Conservation (phyloP, 2,113 vertebrate genomes). For the Pedetes capensis region DNA sequence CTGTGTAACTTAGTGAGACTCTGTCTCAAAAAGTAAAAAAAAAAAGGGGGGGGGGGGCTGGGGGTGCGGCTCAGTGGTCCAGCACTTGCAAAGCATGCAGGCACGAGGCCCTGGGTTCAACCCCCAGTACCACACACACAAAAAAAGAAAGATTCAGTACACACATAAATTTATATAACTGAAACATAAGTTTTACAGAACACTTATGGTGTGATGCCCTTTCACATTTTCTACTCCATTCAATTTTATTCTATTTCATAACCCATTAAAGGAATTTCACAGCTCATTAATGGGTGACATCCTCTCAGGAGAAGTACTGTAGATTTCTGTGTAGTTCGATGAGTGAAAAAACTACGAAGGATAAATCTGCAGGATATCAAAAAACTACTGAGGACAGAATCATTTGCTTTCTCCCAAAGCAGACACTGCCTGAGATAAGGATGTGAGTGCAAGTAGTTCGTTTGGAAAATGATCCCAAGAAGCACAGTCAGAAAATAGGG, state of each 20-base stretch:
- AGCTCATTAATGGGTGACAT: not conserved
- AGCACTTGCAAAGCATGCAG: too few relatives aligned
- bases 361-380: not conserved
- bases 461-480: not conserved
- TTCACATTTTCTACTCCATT: not conserved
- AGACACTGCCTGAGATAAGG: not conserved
- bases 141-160: not conserved
- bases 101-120: too few relatives aligned
- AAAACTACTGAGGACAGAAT: not conserved
- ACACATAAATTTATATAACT: not conserved
- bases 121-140: too few relatives aligned
- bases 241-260: not conserved
- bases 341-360: constrained; percentile 1
- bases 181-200: not conserved
- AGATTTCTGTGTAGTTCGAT: not conserved
- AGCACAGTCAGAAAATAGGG: not conserved
- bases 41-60: too few relatives aligned
- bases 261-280: not conserved
- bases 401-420: not conserved
- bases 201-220: not conserved
- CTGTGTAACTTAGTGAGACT: too few relatives aligned
- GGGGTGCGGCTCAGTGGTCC: too few relatives aligned
- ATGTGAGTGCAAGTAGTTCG: not conserved
- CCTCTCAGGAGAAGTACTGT: not conserved
- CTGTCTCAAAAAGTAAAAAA: too few relatives aligned